phyloP scores from a whole-genome alignment of 2,113 vertebrate genomes.

The Paraplagusia blochii region DNA sequence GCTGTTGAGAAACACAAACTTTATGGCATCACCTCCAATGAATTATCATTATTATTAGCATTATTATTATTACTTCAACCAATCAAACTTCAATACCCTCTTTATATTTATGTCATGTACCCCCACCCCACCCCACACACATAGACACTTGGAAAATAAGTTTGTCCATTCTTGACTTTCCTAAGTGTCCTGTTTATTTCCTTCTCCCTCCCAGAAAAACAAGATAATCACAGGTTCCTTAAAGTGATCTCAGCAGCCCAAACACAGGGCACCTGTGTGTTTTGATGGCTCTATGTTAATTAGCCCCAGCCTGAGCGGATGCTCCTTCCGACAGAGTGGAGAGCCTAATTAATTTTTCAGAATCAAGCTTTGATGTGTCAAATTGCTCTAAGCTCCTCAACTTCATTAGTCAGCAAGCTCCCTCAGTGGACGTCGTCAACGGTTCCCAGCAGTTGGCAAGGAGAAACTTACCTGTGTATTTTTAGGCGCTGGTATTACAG shows the following conservation, averaged over 20 bases:
- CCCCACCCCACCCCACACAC: too few species aligned
- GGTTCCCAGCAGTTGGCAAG: slow-evolving; percentile 65
- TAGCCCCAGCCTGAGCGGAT: slow-evolving; percentile 69
- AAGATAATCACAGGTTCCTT: slow-evolving; percentile 70
- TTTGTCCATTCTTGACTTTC: too few species aligned
- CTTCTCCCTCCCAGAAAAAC: slow-evolving; percentile 6
- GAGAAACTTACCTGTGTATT: slow-evolving; percentile 68
- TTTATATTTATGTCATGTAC: too few species aligned
- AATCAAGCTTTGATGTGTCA: slow-evolving; percentile 82
- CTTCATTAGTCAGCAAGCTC: slow-evolving; percentile 75
- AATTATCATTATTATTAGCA: too few species aligned
- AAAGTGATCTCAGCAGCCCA: slow-evolving; percentile 69
- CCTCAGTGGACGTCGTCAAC: slow-evolving; percentile 62
- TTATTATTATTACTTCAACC: too few species aligned
- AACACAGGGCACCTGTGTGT: slow-evolving; percentile 67
- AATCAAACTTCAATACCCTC: too few species aligned
- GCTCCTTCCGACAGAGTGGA: slow-evolving; percentile 64
- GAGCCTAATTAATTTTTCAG: slow-evolving; percentile 81
- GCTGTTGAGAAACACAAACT: too few species aligned
- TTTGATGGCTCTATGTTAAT: slow-evolving; percentile 76
- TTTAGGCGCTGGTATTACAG: slow-evolving; percentile 70
- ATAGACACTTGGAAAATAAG: too few species aligned
- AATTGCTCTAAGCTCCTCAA: slow-evolving; percentile 79
- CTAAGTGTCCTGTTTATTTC: too few species aligned
- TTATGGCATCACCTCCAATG: too few species aligned